Evolutionary conservation across 2,113 vertebrate genomes (phyloP), one percentile per base, ranked within the genome.

Genomic region (Trachemys scripta): DNA sequence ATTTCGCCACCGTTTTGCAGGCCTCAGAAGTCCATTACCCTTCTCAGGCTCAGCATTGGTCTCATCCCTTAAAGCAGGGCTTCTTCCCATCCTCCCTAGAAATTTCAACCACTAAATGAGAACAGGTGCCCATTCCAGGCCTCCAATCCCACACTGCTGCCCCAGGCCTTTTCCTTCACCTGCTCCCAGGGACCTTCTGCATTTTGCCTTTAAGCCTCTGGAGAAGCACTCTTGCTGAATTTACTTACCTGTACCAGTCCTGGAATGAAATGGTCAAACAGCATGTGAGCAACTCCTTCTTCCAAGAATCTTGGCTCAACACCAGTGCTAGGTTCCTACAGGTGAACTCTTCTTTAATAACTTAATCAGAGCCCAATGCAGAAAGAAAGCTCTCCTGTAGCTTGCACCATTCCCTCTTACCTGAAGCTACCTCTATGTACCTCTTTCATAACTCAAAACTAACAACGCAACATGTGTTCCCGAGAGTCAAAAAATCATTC

Each of bases 31-130:
- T 8, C 5, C 35, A 47, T n/a, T 65, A 24, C 50, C 76, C 29
- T 92, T 76, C 56, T 80, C 0, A 0, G 2, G 24, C 3, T 79
- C 31, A n/a, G 38, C 72, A 42, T 20, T 22, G n/a, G n/a, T 38
- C 35, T 38, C 65, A 2, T 17, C 57, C 16, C 7, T n/a, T 72
- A n/a, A 49, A 69, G 20, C 11, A 65, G 3, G 1, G 0, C 31
- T 80, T 80, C 82, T 27, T 51, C 35, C 47, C 13, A 19, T 4
- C 14, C 42, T 27, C 1, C 0, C 0, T 75, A 85, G 45, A 20
- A 72, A 57, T 42, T 49, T 12, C 11, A 65, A 8, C 31, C 62
- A 5, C 16, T 72, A 22, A 38, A 72, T 13, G 9, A 49, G 25
- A 80, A 16, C 19, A 53, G 20, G 3, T 42, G 10, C 22, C 72